Conservation (phyloP, 2,113 vertebrate genomes). For the Chelonoidis abingdonii region DNA sequence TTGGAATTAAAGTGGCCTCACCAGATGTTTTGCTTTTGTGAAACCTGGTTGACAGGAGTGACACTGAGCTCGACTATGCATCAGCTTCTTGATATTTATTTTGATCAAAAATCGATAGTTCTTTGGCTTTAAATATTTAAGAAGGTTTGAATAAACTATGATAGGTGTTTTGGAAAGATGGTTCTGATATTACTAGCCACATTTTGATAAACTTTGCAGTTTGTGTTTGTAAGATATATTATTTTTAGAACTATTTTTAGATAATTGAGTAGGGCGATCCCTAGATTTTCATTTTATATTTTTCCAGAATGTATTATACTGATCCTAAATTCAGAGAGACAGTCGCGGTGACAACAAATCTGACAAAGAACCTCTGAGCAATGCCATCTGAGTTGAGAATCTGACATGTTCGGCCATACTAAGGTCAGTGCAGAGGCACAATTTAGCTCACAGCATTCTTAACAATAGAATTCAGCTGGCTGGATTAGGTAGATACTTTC, state of each 20-base stretch:
- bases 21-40: constrained; percentile 30
- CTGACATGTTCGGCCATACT: constrained; percentile 33
- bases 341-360: constrained; percentile 18
- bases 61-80: neutral
- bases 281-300: neutral
- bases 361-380: constrained; percentile 51
- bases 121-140: neutral
- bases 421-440: constrained; percentile 49
- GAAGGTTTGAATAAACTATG: neutral
- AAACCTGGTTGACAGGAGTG: constrained; percentile 20
- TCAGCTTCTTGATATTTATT: neutral
- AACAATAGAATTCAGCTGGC: neutral
- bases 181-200: neutral
- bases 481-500: constrained; percentile 6
- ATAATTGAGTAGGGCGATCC: neutral
- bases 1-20: constrained; percentile 9
- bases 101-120: constrained; percentile 10
- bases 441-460: neutral
- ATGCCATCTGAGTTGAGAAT: constrained; percentile 47
- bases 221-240: accelerated
- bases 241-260: constrained; percentile 14
- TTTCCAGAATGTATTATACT: constrained; percentile 5
- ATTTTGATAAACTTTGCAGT: neutral
- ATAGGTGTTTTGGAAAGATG: neutral
- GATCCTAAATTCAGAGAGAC: constrained; percentile 26